Conservation (phyloP, 2,113 vertebrate species). For the Mus spicilegus region DNA sequence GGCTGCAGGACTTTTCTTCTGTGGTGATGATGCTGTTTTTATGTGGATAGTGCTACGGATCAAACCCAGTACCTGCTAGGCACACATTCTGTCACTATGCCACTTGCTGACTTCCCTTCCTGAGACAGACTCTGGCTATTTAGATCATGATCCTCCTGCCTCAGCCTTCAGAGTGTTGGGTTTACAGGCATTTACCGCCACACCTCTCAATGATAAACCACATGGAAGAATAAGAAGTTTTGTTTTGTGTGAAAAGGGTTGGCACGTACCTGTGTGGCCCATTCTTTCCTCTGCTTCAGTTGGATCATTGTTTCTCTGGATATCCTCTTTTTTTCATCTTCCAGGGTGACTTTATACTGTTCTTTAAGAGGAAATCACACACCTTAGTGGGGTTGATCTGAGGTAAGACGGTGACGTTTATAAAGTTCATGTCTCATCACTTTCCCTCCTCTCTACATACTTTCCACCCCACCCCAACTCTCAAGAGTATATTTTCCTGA, state of each 20-base stretch:
- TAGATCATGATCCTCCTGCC: not conserved
- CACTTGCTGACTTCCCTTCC: not conserved
- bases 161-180: not conserved
- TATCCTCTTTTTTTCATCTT: slow-evolving; percentile 83
- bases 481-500: slow-evolving; percentile 15
- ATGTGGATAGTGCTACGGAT: not conserved
- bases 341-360: slow-evolving; percentile 83
- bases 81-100: not conserved
- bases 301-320: slow-evolving; percentile 80
- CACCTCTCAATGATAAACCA: not conserved
- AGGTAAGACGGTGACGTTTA: not conserved
- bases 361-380: slow-evolving; percentile 82
- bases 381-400: not conserved
- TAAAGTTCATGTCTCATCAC: not conserved
- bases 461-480: not conserved
- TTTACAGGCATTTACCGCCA: not conserved
- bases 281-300: slow-evolving; percentile 83
- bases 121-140: not conserved
- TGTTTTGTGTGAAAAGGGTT: slow-evolving; percentile 61
- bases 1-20: not conserved
- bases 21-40: not conserved
- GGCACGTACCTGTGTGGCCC: slow-evolving; percentile 86
- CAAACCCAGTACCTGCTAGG: not conserved
- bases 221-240: not conserved
- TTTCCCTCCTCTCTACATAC: not conserved